These are phyloP conservation scores for Dicrostonyx torquatus DNA, from an alignment of 2,797 vertebrate genomes.

Conservation along the genomic window DNA sequence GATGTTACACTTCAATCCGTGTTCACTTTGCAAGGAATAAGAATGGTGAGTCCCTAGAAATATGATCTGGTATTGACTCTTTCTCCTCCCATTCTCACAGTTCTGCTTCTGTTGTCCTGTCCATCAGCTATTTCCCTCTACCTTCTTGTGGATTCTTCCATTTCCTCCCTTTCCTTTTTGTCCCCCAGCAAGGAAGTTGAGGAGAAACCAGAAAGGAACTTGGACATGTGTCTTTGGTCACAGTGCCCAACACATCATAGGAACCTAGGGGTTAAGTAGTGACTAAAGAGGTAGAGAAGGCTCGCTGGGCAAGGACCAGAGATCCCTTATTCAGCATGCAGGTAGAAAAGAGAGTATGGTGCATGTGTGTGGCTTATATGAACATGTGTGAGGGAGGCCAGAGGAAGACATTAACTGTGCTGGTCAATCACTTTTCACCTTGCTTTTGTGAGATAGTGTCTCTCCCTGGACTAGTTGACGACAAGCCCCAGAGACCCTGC, in stretches of 20 bases:
- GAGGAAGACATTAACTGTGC: neutral
- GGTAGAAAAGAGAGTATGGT: too few relatives aligned
- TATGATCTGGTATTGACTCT: neutral
- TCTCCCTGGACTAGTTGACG: too few relatives aligned
- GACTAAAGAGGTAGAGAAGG: neutral
- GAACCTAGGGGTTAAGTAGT: neutral
- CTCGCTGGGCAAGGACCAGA: fast-evolving
- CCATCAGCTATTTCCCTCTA: too few relatives aligned
- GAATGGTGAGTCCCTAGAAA: neutral
- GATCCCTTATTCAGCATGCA: neutral
- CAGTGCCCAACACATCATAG: fast-evolving
- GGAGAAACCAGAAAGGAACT: neutral
- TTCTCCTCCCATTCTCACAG: neutral
- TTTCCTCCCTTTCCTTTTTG: neutral
- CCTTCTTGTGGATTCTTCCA: neutral
- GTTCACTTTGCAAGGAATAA: neutral
- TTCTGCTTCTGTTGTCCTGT: neutral
- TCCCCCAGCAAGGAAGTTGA: neutral
- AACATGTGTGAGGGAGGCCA: neutral
- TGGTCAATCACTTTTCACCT: neutral
- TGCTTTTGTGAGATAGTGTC: neutral
- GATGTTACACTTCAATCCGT: neutral
- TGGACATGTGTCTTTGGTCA: neutral
- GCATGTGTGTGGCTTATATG: neutral
- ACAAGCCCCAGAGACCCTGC: neutral